These are phyloP conservation scores for Agriopis aurantiaria DNA, from an alignment of 2,888 invertebrate genomes.

Conservation along the genomic window DNA sequence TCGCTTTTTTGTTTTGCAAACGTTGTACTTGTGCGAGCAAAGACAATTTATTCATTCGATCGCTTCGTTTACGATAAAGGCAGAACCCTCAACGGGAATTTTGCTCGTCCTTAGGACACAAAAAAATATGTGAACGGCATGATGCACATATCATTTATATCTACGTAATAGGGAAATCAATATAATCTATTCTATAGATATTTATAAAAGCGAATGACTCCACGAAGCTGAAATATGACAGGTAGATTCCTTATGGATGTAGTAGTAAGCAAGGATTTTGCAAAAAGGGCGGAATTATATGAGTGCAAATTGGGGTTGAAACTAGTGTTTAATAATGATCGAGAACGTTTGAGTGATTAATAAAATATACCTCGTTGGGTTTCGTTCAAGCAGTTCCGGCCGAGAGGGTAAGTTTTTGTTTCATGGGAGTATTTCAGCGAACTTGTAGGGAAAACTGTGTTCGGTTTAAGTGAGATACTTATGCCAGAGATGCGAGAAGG, in stretches of 20 bases:
- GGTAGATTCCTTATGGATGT: too few relatives aligned
- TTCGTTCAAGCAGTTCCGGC: not conserved
- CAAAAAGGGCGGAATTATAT: too few relatives aligned
- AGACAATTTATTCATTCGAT: slow-evolving; percentile 35
- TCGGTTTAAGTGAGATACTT: not conserved
- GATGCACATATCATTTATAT: not conserved
- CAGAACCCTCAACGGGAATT: slow-evolving; percentile 37
- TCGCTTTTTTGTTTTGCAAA: slow-evolving; percentile 12
- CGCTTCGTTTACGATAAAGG: slow-evolving; percentile 29
- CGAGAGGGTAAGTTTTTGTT: not conserved
- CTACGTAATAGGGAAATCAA: not conserved
- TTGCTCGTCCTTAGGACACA: slow-evolving; percentile 52
- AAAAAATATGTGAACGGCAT: slow-evolving; percentile 42
- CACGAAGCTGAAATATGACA: too few relatives aligned
- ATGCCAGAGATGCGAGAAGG: not conserved
- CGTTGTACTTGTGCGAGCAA: slow-evolving; percentile 30
- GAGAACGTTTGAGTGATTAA: too few relatives aligned
- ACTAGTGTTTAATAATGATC: too few relatives aligned
- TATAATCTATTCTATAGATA: too few relatives aligned
- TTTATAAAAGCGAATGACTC: too few relatives aligned
- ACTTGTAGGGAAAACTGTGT: not conserved
- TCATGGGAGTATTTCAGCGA: too few relatives aligned
- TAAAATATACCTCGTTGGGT: not conserved
- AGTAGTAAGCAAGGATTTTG: too few relatives aligned
- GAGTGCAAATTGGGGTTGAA: too few relatives aligned